These are phyloP conservation scores for Conops quadrifasciatus DNA, from an alignment of 2,888 invertebrate genomes.

Conservation along the genomic window DNA sequence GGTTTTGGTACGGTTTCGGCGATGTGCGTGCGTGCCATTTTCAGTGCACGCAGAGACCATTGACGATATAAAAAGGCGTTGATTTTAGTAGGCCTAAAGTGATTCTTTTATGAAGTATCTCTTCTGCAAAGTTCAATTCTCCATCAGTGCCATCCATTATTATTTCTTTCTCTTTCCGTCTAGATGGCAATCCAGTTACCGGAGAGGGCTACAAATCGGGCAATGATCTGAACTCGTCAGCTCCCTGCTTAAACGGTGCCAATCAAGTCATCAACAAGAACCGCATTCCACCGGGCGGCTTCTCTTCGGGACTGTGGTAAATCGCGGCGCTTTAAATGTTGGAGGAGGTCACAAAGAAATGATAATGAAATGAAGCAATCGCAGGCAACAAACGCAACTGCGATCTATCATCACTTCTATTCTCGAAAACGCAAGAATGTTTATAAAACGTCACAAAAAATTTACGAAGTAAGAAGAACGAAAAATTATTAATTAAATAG, in stretches of 20 bases:
- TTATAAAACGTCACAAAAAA: conserved; percentile 44
- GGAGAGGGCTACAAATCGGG: conserved; percentile 67
- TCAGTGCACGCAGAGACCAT: no score
- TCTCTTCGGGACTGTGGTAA: conserved; percentile 66
- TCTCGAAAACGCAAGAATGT: conserved; percentile 29
- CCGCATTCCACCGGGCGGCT: conserved; percentile 66
- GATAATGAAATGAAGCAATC: conserved; percentile 36
- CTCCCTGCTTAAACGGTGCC: conserved; percentile 58
- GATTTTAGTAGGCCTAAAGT: no score
- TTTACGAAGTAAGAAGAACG: conserved; percentile 32
- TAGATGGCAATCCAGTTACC: conserved; percentile 70
- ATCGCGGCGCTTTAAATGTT: conserved; percentile 40
- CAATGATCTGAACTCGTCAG: conserved; percentile 57
- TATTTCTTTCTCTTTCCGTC: no score
- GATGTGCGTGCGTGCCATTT: no score
- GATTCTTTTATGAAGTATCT: no score
- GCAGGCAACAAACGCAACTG: conserved; percentile 31
- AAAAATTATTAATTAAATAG: conserved; percentile 37
- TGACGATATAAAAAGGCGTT: no score
- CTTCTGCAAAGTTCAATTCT: no score
- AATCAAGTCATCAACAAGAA: conserved; percentile 65
- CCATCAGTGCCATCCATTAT: no score
- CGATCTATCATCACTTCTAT: conserved; percentile 40
- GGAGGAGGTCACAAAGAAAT: conserved; percentile 2
- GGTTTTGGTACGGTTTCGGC: no score